phyloP scores from a whole-genome alignment of 2,797 vertebrate species.

The Siniperca scherzeri region DNA sequence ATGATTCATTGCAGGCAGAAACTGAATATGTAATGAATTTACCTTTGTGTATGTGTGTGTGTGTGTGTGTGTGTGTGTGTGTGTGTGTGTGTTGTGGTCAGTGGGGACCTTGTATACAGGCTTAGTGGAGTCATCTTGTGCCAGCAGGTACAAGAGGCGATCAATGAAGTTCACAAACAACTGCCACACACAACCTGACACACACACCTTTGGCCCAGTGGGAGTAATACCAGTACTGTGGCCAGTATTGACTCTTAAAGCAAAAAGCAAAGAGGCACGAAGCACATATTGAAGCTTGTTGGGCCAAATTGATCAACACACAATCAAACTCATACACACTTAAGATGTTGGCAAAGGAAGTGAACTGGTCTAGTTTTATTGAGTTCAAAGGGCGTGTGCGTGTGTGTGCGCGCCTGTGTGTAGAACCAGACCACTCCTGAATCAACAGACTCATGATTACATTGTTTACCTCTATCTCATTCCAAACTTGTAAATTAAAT shows the following conservation, averaged over 20 bases:
- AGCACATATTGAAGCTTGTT: background rate
- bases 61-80: constrained; percentile 17
- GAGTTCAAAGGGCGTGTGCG: constrained; percentile 30
- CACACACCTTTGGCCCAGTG: background rate
- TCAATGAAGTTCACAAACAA: constrained; percentile 34
- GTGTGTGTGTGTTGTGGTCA: background rate
- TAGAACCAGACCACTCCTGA: background rate
- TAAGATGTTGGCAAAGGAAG: background rate
- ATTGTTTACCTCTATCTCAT: background rate
- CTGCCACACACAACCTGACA: background rate
- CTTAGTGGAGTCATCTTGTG: constrained; percentile 13
- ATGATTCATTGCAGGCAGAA: background rate
- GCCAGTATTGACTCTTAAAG: background rate
- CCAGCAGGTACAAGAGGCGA: constrained; percentile 26
- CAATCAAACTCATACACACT: background rate
- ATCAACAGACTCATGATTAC: background rate
- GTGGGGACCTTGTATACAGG: background rate
- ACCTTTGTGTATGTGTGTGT: background rate
- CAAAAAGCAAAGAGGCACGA: background rate
- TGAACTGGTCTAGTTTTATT: constrained; percentile 14
- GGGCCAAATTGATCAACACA: background rate
- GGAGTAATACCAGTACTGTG: background rate
- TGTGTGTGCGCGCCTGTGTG: background rate
- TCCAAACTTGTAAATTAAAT: background rate
- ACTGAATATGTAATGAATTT: constrained; percentile 10